Evolutionary conservation across 2,888 invertebrate genomes (phyloP), one percentile per base, ranked within the genome.

Genomic region (Meliscaeva auricollis): DNA sequence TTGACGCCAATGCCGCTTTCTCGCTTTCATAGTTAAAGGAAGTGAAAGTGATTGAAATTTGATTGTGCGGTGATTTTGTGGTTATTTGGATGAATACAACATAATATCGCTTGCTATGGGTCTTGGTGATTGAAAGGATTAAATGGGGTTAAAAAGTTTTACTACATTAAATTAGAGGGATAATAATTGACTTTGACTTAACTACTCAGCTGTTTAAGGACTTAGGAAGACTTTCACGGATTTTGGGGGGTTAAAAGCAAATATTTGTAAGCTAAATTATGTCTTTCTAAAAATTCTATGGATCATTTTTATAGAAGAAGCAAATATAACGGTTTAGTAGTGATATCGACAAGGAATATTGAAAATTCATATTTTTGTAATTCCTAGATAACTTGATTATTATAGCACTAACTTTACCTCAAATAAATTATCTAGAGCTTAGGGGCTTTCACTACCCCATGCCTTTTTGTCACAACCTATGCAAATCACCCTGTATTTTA

Each of bases 21-120:
- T 26, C 4, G 9, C 9, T 32, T 0, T 38, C 13, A 20, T 41
- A 11, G 32, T 35, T 56, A 13, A 15, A 30, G 30, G 46, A 60
- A 77, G 60, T 58, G 48, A 32, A 66, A 76, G 56, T 60, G 52
- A 77, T 77, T 66, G 66, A 44, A 50, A 60, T 50, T 52, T 64
- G 44, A 62, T 62, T 62, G 62, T 68, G 60, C 66, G 44, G 66
- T 82, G 58, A 73, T 73, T 62, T 62, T 82, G 60, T 60, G 73
- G 68, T 68, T 77, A 4, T 32, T 62, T 35, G 13, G 60, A 32
- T 52, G 62, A 15, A 26, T 54, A 58, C 68, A 32, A 15, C 26
- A 50, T 22, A 15, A 22, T 15, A 15, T 15, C 17, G 46, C 3
- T 15, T 11, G 46, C 3, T 9, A 11, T 9, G 5, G 3, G n/a